These are phyloP conservation scores for Dissostichus mawsoni DNA, from an alignment of 2,113 vertebrate genomes.

Conservation along the genomic window DNA sequence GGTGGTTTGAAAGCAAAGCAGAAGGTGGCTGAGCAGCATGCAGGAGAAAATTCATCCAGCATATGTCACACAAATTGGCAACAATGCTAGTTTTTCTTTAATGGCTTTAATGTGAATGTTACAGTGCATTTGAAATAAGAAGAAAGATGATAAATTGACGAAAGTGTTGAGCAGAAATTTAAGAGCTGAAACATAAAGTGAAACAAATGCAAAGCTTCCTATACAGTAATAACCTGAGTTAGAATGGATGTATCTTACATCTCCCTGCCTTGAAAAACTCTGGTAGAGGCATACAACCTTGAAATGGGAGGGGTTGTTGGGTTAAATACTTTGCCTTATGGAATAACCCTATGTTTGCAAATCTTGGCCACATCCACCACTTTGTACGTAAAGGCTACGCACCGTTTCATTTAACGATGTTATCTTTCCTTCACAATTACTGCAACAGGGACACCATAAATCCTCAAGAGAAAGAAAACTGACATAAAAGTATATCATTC, in stretches of 20 bases:
- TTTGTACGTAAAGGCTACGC: constrained; percentile 15
- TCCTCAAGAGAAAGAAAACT: constrained; percentile 17
- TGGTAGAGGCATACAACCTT: constrained; percentile 29
- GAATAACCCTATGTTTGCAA: constrained; percentile 31
- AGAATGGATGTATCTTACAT: constrained; percentile 14
- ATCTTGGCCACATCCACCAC: constrained; percentile 37
- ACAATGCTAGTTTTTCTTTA: neutral
- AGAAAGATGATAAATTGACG: neutral
- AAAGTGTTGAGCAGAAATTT: neutral
- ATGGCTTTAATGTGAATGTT: constrained; percentile 31
- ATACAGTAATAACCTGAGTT: neutral
- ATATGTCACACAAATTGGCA: constrained; percentile 42
- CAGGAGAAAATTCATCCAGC: constrained; percentile 37
- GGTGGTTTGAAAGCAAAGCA: constrained; percentile 46
- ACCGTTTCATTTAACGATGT: constrained; percentile 53
- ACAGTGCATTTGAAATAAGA: constrained; percentile 13
- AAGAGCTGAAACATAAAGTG: neutral
- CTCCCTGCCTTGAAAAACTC: constrained; percentile 6
- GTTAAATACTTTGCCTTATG: constrained; percentile 42
- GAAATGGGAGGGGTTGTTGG: constrained; percentile 16
- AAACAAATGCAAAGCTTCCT: neutral
- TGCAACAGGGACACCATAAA: constrained; percentile 25
- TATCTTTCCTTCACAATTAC: constrained; percentile 39
- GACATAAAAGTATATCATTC: constrained; percentile 42
- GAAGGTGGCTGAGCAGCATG: constrained; percentile 17